Evolutionary conservation across 1,140 invertebrate species (phyloP).

Genomic region (Pararge aegeria): DNA sequence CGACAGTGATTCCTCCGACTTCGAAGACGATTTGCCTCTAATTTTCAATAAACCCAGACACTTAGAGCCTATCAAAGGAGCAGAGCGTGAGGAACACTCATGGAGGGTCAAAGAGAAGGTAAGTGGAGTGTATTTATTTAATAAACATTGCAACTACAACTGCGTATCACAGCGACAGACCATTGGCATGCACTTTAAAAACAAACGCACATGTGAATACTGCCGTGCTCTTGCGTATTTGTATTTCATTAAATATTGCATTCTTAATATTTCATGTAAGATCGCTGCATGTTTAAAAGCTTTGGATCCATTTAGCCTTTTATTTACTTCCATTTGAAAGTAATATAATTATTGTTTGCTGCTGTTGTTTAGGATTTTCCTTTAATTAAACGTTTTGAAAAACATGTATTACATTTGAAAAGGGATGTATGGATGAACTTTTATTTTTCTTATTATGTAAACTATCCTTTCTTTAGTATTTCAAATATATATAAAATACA

Average conservation of each 20-base stretch:
- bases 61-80: slow-evolving; percentile 87
- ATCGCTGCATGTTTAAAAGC: background rate
- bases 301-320: too few relatives aligned
- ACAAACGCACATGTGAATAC: slow-evolving; percentile 66
- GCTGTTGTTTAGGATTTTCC: too few relatives aligned
- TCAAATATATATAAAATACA: too few relatives aligned
- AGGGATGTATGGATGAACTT: too few relatives aligned
- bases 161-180: slow-evolving; percentile 42
- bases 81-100: slow-evolving; percentile 86
- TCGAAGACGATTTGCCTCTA: slow-evolving; percentile 82
- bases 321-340: too few relatives aligned
- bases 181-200: slow-evolving; percentile 42
- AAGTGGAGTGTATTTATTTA: slow-evolving; percentile 40
- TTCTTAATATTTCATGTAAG: background rate
- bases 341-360: too few relatives aligned
- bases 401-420: too few relatives aligned
- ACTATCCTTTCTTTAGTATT: too few relatives aligned
- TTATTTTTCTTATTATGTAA: too few relatives aligned
- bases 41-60: slow-evolving; percentile 87
- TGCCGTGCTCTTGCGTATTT: background rate
- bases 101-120: slow-evolving; percentile 97
- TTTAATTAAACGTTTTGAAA: too few relatives aligned
- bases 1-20: slow-evolving; percentile 90
- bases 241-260: background rate
- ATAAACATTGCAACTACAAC: slow-evolving; percentile 30